Percentiles rank a stretch among this genome's conserved stretches.
phyloP scores from a whole-genome alignment of 2,113 vertebrate genomes.

The Ptilorrhoa leucosticta region DNA sequence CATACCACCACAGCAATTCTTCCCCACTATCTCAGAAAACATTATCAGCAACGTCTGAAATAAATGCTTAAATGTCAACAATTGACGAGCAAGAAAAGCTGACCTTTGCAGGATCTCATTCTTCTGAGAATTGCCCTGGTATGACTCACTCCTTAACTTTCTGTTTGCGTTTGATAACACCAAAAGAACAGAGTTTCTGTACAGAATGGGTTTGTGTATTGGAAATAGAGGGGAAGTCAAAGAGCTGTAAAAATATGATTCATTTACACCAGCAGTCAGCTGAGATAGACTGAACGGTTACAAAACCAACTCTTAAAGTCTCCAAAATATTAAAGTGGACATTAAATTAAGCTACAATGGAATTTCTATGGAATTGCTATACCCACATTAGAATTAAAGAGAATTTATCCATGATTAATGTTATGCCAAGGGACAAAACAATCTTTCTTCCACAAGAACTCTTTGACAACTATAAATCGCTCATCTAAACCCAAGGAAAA shows the following conservation, averaged over 20 bases:
- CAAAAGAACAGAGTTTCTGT: slow-evolving; percentile 28
- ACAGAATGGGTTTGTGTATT: neutral
- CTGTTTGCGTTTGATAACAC: slow-evolving; percentile 74
- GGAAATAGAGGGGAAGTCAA: slow-evolving; percentile 27
- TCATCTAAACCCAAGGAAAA: slow-evolving; percentile 14
- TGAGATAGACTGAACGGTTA: neutral
- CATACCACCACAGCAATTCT: slow-evolving; percentile 85
- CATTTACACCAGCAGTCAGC: neutral
- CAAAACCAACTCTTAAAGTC: neutral
- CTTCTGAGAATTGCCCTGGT: slow-evolving; percentile 64
- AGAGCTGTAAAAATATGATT: slow-evolving; percentile 13
- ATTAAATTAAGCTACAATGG: neutral
- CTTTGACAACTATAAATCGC: slow-evolving; percentile 43
- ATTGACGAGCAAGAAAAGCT: slow-evolving; percentile 88
- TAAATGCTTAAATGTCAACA: slow-evolving; percentile 97
- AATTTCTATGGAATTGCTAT: neutral
- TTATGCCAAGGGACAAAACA: slow-evolving; percentile 33
- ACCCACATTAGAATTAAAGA: slow-evolving; percentile 18
- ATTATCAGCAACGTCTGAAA: slow-evolving; percentile 90
- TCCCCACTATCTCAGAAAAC: slow-evolving; percentile 86
- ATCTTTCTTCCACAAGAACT: slow-evolving; percentile 23
- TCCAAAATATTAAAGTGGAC: slow-evolving; percentile 1
- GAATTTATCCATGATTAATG: slow-evolving; percentile 44
- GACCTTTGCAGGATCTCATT: slow-evolving; percentile 89
- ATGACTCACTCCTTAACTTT: slow-evolving; percentile 69